A percentile compares a stretch with the other conserved stretches of the same genome.
These are phyloP conservation scores for Darevskia nairensis DNA, from an alignment of 2,797 vertebrate genomes.

Conservation along the genomic window DNA sequence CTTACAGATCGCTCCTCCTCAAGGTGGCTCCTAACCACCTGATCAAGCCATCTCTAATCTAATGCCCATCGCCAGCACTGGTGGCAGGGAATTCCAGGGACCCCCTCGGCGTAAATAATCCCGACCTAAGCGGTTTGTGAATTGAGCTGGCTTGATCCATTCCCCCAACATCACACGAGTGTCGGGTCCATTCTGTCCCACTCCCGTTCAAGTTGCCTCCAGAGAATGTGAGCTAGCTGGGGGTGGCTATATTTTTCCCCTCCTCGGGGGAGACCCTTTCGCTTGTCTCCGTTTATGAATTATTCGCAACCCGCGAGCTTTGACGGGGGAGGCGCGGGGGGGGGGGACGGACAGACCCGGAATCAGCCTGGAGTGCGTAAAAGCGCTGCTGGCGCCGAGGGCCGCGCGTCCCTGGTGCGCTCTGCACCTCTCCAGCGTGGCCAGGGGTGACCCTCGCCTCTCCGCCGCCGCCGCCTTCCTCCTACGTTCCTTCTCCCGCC, in stretches of 20 bases:
- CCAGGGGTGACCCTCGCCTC: conserved; percentile 50
- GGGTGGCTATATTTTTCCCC: neutral
- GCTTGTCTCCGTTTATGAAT: conserved; percentile 32
- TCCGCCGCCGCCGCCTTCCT: conserved; percentile 49
- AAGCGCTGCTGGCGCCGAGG: conserved; percentile 66
- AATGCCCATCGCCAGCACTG: too few species aligned
- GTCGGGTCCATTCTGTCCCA: neutral
- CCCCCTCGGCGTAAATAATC: too few species aligned
- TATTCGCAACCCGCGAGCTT: conserved; percentile 20
- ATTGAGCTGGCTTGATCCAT: neutral
- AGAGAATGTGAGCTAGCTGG: neutral
- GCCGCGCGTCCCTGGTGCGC: conserved; percentile 65
- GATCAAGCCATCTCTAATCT: too few species aligned
- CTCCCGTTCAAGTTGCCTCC: neutral
- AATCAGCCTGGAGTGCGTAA: conserved; percentile 71
- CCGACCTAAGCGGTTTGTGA: too few species aligned
- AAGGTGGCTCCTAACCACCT: too few species aligned
- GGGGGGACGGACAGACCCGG: neutral
- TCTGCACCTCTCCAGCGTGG: neutral
- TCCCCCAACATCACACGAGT: too few species aligned
- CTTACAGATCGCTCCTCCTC: neutral
- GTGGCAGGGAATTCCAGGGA: neutral
- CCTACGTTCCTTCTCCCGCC: conserved; percentile 65
- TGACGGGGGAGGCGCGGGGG: neutral
- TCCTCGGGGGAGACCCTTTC: neutral